Evolutionary conservation across 2,797 vertebrate species (phyloP).

Genomic region (Crocodylus rhombifer): DNA sequence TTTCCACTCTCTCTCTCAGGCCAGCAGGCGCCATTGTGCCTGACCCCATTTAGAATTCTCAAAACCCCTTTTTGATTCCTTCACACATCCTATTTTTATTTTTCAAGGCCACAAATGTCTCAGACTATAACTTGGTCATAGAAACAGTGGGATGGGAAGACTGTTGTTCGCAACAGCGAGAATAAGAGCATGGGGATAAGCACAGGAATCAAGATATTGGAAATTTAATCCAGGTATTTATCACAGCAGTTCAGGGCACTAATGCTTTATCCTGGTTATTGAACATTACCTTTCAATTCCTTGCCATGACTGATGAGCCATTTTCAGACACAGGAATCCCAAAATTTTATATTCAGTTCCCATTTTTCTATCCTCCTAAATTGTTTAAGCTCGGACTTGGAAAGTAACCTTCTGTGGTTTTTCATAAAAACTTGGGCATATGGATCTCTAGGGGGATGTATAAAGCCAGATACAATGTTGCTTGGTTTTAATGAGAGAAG

Average conservation of each 20-base stretch:
- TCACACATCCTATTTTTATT: not conserved
- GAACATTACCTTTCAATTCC: conserved; percentile 8
- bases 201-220: conserved; percentile 50
- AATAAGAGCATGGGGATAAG: conserved; percentile 13
- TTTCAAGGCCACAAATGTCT: not conserved
- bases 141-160: not conserved
- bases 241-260: conserved; percentile 22
- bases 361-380: not conserved
- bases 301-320: conserved; percentile 27
- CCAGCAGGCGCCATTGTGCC: not conserved
- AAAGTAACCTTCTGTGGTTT: conserved; percentile 33
- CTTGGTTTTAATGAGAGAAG: not conserved
- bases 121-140: not conserved
- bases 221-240: conserved; percentile 66
- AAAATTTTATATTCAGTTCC: not conserved
- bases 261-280: conserved; percentile 27
- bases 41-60: not conserved
- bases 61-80: not conserved
- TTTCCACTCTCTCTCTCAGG: not conserved
- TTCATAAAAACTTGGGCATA: not conserved
- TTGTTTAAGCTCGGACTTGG: conserved; percentile 38
- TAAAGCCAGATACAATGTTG: not conserved
- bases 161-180: conserved; percentile 10
- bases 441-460: not conserved
- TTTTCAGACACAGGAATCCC: conserved; percentile 49